These are phyloP conservation scores for Gymnoscelis rufifasciata DNA, from an alignment of 2,888 invertebrate genomes.

Conservation along the genomic window DNA sequence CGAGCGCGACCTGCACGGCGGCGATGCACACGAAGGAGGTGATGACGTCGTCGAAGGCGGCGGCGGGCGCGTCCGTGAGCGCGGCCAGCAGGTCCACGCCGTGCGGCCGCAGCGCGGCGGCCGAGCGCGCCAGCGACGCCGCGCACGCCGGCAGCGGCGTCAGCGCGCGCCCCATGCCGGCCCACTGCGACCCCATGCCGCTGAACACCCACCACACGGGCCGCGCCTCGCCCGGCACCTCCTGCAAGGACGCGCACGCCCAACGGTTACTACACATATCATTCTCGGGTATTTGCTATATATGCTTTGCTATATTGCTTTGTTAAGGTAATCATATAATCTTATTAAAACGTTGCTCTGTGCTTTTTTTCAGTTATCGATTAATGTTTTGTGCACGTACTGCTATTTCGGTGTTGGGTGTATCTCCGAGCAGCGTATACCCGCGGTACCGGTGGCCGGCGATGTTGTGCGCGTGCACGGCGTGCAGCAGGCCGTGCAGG, in stretches of 20 bases:
- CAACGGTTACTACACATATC: too few relatives aligned
- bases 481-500: constrained; percentile 86
- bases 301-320: too few relatives aligned
- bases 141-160: constrained; percentile 91
- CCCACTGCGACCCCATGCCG: constrained; percentile 99
- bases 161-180: constrained; percentile 94
- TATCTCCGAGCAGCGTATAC: constrained; percentile 81
- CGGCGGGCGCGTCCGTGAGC: constrained; percentile 86
- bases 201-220: constrained; percentile 97
- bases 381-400: constrained; percentile 32
- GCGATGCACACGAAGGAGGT: constrained; percentile 96
- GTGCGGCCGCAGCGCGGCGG: constrained; percentile 86
- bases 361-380: too few relatives aligned
- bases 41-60: constrained; percentile 90
- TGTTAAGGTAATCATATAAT: too few relatives aligned
- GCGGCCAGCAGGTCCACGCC: constrained; percentile 91
- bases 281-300: too few relatives aligned
- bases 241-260: constrained; percentile 32
- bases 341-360: too few relatives aligned
- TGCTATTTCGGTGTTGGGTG: constrained; percentile 36
- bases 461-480: constrained; percentile 84
- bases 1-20: constrained; percentile 97
- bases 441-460: constrained; percentile 90
- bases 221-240: constrained; percentile 66
- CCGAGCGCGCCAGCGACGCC: constrained; percentile 86